Conservation (phyloP, 2,888 invertebrate species). For the Sinohyriopsis cumingii region DNA sequence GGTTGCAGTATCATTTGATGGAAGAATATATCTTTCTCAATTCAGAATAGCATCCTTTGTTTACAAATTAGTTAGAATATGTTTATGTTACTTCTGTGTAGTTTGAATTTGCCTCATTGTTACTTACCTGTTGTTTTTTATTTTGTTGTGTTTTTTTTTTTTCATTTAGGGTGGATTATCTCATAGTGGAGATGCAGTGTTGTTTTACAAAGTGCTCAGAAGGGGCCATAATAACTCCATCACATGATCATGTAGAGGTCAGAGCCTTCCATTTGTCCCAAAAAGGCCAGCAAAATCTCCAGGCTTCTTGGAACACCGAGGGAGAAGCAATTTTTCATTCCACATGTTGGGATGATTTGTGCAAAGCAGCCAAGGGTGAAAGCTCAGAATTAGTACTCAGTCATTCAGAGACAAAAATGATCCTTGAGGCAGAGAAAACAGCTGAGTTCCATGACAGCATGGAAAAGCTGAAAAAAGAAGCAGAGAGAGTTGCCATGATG, state of each 20-base stretch:
- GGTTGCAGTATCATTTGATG: no score
- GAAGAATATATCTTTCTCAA: no score
- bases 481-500: constrained; percentile 49
- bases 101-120: no score
- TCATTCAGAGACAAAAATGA: constrained; percentile 43
- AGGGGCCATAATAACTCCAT: no score
- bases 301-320: constrained; percentile 35
- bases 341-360: constrained; percentile 42
- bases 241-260: constrained; percentile 23
- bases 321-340: constrained; percentile 49
- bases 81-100: no score
- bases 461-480: constrained; percentile 38
- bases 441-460: constrained; percentile 58
- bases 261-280: constrained; percentile 28
- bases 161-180: no score
- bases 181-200: no score
- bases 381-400: constrained; percentile 11
- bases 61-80: no score
- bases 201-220: no score
- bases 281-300: constrained; percentile 5
- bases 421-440: constrained; percentile 54
- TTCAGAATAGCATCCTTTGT: no score
- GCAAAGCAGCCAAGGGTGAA: constrained; percentile 9
- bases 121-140: no score
- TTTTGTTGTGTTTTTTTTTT: no score